Conservation (phyloP, 1,140 invertebrate genomes). For the Heliconius melpomene region DNA sequence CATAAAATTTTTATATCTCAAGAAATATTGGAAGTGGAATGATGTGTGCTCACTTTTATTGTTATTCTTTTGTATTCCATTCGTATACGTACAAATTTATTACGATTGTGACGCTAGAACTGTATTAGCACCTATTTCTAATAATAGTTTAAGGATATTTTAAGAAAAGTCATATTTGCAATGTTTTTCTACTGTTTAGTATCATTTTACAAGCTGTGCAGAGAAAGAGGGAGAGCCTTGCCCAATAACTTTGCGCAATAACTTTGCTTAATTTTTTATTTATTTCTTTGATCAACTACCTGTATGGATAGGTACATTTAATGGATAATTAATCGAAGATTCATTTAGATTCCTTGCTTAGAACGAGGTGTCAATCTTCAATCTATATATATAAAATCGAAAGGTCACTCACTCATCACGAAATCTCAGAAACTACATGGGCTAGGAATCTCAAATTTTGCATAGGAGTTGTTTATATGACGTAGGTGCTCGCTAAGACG, state of each 20-base stretch:
- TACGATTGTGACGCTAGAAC: neutral
- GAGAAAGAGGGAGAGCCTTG: neutral
- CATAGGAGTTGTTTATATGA: no score
- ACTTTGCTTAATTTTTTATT: no score
- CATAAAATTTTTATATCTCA: slow-evolving; percentile 24
- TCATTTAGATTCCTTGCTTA: neutral
- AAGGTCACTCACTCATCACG: no score
- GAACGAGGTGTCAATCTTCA: no score
- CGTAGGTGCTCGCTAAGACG: no score
- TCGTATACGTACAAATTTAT: neutral
- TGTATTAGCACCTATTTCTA: neutral
- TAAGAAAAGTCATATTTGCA: neutral
- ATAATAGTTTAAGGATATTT: neutral
- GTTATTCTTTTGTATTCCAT: slow-evolving; percentile 1
- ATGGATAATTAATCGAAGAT: no score
- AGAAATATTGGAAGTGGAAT: slow-evolving; percentile 18
- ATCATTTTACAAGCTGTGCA: neutral
- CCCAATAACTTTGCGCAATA: no score
- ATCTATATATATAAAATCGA: neutral
- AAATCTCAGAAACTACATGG: no score
- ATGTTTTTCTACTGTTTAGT: neutral
- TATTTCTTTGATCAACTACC: no score
- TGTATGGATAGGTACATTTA: no score
- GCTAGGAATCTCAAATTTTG: no score
- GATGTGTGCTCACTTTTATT: slow-evolving; percentile 10